These are phyloP conservation scores for Sinosuthora webbiana DNA, from an alignment of 2,113 vertebrate genomes.

Conservation along the genomic window DNA sequence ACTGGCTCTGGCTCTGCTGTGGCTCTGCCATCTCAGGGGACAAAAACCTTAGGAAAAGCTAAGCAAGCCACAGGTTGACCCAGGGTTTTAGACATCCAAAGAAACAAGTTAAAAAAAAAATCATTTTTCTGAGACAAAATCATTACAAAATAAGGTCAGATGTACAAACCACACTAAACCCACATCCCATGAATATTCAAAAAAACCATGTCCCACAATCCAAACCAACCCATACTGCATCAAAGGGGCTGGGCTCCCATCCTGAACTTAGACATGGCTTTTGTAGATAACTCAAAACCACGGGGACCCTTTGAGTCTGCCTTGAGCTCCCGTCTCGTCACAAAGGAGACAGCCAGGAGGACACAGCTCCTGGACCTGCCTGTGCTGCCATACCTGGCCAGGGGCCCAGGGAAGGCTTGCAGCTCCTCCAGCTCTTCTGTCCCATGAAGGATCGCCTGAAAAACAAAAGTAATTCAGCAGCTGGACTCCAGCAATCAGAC, in stretches of 20 bases:
- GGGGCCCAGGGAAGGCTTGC: constrained; percentile 84
- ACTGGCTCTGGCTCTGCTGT: not conserved
- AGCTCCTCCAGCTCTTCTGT: constrained; percentile 83
- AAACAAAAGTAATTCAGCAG: constrained; percentile 2
- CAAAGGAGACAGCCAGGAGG: not conserved
- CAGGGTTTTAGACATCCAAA: not conserved
- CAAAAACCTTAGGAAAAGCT: not conserved
- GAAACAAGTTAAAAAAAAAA: not conserved
- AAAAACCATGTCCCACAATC: not conserved
- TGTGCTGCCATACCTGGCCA: constrained; percentile 76
- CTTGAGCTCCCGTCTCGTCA: not conserved
- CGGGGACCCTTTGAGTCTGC: accelerated
- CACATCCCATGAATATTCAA: not conserved
- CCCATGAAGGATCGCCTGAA: constrained; percentile 80
- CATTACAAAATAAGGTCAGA: not conserved
- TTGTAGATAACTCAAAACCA: not conserved
- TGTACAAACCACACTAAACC: not conserved
- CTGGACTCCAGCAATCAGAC: not conserved
- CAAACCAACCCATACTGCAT: not conserved
- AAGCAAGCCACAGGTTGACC: not conserved
- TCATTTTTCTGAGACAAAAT: not conserved
- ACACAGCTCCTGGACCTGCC: not conserved
- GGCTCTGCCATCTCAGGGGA: not conserved
- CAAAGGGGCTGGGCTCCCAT: not conserved
- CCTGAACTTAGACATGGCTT: not conserved